phyloP scores from a whole-genome alignment of 2,113 vertebrate species.

The Brachionichthys hirsutus region DNA sequence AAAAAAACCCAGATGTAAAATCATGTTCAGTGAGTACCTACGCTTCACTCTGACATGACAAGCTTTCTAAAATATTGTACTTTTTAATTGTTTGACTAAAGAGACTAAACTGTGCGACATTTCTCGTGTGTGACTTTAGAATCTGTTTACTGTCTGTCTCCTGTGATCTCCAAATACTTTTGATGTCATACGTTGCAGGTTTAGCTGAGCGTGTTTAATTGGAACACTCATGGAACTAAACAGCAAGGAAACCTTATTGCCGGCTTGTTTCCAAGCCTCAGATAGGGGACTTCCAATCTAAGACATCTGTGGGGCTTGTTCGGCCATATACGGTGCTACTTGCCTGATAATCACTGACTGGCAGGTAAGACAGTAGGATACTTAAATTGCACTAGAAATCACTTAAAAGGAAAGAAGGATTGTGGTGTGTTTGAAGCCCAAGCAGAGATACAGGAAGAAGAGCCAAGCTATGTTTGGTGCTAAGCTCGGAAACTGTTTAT shows the following conservation, averaged over 20 bases:
- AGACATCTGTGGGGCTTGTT: conserved; percentile 17
- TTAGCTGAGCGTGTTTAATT: conserved; percentile 7
- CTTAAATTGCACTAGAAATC: conserved; percentile 7
- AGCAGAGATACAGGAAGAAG: conserved; percentile 44
- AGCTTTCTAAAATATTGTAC: too few relatives aligned
- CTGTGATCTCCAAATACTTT: conserved; percentile 1
- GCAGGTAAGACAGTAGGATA: conserved; percentile 5
- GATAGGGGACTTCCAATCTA: conserved; percentile 40
- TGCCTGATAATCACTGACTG: conserved; percentile 4
- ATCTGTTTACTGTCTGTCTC: too few relatives aligned
- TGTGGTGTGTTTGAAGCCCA: conserved; percentile 59
- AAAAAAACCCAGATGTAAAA: too few relatives aligned
- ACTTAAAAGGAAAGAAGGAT: conserved; percentile 24
- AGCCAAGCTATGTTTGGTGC: conserved; percentile 53
- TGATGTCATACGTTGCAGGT: background rate
- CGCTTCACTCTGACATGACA: too few relatives aligned
- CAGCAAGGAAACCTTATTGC: conserved; percentile 31
- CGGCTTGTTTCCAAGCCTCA: conserved; percentile 5
- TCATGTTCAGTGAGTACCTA: too few relatives aligned
- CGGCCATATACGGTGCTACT: conserved; percentile 29
- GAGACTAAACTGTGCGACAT: too few relatives aligned
- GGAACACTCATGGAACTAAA: conserved; percentile 10
- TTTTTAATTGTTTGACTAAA: too few relatives aligned
- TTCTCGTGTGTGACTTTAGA: too few relatives aligned
- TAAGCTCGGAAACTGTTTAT: conserved; percentile 58